Evolutionary conservation across 2,888 invertebrate genomes (phyloP).

Genomic region (Nemotelus nigrinus): DNA sequence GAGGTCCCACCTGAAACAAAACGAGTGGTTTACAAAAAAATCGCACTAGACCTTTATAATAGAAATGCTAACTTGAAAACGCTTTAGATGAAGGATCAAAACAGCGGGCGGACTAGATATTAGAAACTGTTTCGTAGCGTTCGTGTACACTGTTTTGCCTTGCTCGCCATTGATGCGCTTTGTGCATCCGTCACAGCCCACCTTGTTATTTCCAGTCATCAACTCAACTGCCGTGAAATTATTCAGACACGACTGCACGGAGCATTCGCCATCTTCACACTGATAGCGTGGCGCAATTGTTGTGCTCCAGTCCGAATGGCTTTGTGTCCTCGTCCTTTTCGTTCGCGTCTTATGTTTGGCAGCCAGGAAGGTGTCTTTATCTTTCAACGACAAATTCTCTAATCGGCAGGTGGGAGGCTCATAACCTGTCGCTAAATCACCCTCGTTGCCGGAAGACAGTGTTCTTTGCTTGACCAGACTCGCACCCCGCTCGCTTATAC

Average conservation of each 20-base stretch:
- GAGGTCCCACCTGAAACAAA: constrained; percentile 76
- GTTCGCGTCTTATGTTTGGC: constrained; percentile 53
- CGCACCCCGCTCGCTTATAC: constrained; percentile 62
- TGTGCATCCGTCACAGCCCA: constrained; percentile 91
- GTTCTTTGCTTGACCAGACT: constrained; percentile 59
- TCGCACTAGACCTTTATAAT: not conserved
- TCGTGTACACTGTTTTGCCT: constrained; percentile 80
- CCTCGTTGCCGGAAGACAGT: constrained; percentile 49
- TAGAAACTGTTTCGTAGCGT: constrained; percentile 85
- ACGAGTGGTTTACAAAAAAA: not conserved
- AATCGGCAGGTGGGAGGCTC: constrained; percentile 51
- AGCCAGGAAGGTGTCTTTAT: constrained; percentile 49
- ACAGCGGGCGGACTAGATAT: constrained; percentile 93
- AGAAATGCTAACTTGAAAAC: constrained; percentile 75
- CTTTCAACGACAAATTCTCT: constrained; percentile 46
- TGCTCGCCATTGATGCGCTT: constrained; percentile 74
- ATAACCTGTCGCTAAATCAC: constrained; percentile 31
- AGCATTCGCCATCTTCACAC: constrained; percentile 81
- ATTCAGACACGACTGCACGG: constrained; percentile 88
- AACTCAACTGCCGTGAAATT: constrained; percentile 92
- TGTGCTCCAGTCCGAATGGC: constrained; percentile 65
- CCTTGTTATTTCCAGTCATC: constrained; percentile 91
- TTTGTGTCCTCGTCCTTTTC: constrained; percentile 62
- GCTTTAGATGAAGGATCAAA: constrained; percentile 92
- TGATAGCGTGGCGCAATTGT: constrained; percentile 75